These are phyloP conservation scores for Benitochromis conjunctus DNA, from an alignment of 2,113 vertebrate genomes.

Conservation along the genomic window DNA sequence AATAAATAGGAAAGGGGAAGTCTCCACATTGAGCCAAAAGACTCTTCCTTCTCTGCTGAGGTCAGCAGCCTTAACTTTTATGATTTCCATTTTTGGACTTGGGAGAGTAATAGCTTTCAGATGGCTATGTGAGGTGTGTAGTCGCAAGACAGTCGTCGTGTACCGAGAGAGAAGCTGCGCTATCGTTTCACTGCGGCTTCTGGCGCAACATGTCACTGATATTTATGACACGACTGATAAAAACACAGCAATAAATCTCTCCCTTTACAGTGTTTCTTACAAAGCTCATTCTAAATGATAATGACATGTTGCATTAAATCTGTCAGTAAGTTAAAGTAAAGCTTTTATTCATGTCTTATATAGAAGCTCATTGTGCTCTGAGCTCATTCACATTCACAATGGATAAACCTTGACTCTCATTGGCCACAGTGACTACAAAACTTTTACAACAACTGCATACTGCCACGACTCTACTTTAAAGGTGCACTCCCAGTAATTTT, in stretches of 20 bases:
- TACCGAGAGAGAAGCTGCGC: constrained; percentile 8
- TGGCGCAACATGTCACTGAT: constrained; percentile 6
- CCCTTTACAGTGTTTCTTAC: neutral
- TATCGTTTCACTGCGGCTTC: constrained; percentile 6
- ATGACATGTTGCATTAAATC: neutral
- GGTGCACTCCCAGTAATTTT: neutral
- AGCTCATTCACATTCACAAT: neutral
- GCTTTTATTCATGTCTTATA: neutral
- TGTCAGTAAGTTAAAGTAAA: neutral
- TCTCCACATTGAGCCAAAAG: constrained; percentile 36
- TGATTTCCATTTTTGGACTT: constrained; percentile 11
- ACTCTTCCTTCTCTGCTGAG: constrained; percentile 19
- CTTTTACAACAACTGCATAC: neutral
- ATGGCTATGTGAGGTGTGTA: constrained; percentile 22
- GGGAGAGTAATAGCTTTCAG: constrained; percentile 54
- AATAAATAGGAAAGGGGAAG: constrained; percentile 55
- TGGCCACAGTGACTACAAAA: neutral
- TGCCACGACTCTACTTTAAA: neutral
- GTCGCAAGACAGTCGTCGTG: neutral
- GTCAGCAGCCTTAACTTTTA: constrained; percentile 41
- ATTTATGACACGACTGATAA: neutral
- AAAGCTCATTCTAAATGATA: neutral
- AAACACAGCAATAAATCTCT: neutral
- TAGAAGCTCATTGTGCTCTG: neutral
- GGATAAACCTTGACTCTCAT: neutral